Percentiles rank a stretch among this genome's conserved stretches.
phyloP scores from a whole-genome alignment of 2,888 invertebrate species.

The Caenorhabditis sinica region DNA sequence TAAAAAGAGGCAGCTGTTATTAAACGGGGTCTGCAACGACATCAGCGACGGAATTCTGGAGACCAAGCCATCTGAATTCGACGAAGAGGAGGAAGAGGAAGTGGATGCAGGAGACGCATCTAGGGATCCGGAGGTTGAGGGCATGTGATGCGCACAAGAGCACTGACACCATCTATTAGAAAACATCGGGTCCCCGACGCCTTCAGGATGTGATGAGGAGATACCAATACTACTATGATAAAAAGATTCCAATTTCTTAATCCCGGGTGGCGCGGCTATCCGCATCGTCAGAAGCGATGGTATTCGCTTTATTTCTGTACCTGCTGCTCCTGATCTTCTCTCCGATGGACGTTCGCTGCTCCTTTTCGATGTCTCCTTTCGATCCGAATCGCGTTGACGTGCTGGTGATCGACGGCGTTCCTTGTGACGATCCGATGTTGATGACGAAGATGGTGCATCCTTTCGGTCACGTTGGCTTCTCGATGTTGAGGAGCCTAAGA shows the following conservation, averaged over 20 bases:
- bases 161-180: slow-evolving; percentile 52
- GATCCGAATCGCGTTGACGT: slow-evolving; percentile 19
- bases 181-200: slow-evolving; percentile 33
- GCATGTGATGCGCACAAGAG: slow-evolving; percentile 45
- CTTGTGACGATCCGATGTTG: slow-evolving; percentile 33
- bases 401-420: slow-evolving; percentile 32
- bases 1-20: slow-evolving; percentile 59
- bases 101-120: slow-evolving; percentile 50
- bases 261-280: slow-evolving; percentile 49
- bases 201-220: slow-evolving; percentile 12
- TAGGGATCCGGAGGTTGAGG: slow-evolving; percentile 43
- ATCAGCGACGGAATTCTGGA: slow-evolving; percentile 58
- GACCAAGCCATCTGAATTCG: slow-evolving; percentile 26
- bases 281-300: slow-evolving; percentile 64
- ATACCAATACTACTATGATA: slow-evolving; percentile 26
- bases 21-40: slow-evolving; percentile 60
- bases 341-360: slow-evolving; percentile 23
- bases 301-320: slow-evolving; percentile 54
- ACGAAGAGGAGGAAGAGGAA: slow-evolving; percentile 26
- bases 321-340: slow-evolving; percentile 29
- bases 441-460: slow-evolving; percentile 6
- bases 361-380: slow-evolving; percentile 9
- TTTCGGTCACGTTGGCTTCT: slow-evolving; percentile 33
- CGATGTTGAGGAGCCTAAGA: slow-evolving; percentile 43
- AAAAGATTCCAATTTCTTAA: slow-evolving; percentile 34